These are phyloP conservation scores for Chorisops tibialis DNA, from an alignment of 2,888 invertebrate genomes.

Conservation along the genomic window DNA sequence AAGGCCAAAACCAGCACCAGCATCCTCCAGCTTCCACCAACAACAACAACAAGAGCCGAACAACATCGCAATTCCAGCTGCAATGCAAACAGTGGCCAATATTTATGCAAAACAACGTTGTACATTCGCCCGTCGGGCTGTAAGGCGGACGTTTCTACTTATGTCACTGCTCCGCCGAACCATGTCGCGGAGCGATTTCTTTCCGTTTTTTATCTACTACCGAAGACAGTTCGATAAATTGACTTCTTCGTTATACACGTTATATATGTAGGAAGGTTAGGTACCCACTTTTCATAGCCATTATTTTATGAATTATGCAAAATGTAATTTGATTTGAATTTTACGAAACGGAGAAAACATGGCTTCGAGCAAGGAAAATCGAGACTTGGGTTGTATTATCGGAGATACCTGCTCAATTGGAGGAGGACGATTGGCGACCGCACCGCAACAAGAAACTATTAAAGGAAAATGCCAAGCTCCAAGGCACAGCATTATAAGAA, in stretches of 20 bases:
- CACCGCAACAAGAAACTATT: too few relatives aligned
- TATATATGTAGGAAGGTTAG: too few relatives aligned
- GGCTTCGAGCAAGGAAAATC: background rate
- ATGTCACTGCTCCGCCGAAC: background rate
- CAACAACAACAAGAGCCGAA: background rate
- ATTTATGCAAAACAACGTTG: constrained; percentile 3
- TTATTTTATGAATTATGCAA: constrained; percentile 32
- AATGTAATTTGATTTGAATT: constrained; percentile 31
- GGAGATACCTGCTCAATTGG: too few relatives aligned
- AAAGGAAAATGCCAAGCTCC: too few relatives aligned
- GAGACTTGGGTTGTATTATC: too few relatives aligned
- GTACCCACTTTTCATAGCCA: background rate
- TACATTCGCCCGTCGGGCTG: background rate
- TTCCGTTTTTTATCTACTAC: background rate
- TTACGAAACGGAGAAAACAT: constrained; percentile 20
- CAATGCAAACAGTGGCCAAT: background rate
- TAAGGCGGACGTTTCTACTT: constrained; percentile 10
- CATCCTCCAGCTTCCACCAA: background rate
- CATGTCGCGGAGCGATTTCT: background rate
- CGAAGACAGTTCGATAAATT: constrained; percentile 27
- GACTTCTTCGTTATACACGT: constrained; percentile 21
- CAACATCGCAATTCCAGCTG: background rate
- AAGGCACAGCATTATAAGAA: too few relatives aligned
- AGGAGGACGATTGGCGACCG: too few relatives aligned
- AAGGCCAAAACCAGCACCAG: too few relatives aligned